phyloP scores from a whole-genome alignment of 1,140 invertebrate species.

The Chrysopa pallens region DNA sequence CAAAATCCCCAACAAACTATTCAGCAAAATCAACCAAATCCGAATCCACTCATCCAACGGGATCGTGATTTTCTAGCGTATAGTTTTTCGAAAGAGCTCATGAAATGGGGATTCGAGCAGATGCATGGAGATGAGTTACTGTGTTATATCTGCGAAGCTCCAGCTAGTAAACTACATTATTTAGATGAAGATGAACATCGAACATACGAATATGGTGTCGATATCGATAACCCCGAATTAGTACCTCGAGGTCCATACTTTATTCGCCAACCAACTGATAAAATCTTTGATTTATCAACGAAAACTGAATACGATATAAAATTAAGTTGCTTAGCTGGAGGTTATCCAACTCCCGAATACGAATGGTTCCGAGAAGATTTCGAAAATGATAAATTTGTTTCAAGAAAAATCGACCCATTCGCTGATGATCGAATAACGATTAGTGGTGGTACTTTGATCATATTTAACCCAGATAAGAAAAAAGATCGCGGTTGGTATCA shows the following conservation, averaged over 20 bases:
- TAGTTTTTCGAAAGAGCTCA: conserved; percentile 47
- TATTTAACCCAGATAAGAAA: conserved; percentile 59
- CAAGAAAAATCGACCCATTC: conserved; percentile 58
- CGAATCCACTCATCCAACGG: not conserved
- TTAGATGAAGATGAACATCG: conserved; percentile 51
- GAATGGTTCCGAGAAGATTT: conserved; percentile 84
- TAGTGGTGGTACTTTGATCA: conserved; percentile 80
- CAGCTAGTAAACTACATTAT: conserved; percentile 41
- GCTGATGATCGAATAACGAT: conserved; percentile 58
- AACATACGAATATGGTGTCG: conserved; percentile 66
- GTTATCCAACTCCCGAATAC: conserved; percentile 79
- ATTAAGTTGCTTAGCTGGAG: conserved; percentile 60
- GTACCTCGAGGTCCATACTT: conserved; percentile 79
- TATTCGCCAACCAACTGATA: conserved; percentile 62
- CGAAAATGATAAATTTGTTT: conserved; percentile 52
- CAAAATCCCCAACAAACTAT: not conserved
- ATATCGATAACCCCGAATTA: conserved; percentile 50
- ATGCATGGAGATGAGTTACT: conserved; percentile 55
- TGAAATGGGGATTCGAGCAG: conserved; percentile 68
- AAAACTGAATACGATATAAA: not conserved
- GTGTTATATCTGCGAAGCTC: conserved; percentile 80
- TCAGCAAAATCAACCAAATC: not conserved
- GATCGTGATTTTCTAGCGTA: conserved; percentile 20
- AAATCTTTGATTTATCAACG: conserved; percentile 68
- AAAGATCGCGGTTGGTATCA: conserved; percentile 76